These are phyloP conservation scores for Sphenopsis melanotis DNA, from an alignment of 2,797 vertebrate species.

Conservation along the genomic window DNA sequence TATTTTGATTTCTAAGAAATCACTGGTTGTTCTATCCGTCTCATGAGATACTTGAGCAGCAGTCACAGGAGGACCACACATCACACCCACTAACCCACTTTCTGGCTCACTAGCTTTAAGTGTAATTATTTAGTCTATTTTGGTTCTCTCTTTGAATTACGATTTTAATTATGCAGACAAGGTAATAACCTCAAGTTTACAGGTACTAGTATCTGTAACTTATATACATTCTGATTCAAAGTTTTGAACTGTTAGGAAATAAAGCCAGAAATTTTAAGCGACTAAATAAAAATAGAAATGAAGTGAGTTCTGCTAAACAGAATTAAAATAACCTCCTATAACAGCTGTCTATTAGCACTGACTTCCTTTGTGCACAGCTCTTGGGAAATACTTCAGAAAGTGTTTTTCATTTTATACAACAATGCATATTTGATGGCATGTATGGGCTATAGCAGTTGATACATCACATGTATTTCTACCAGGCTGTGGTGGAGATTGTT, in stretches of 20 bases:
- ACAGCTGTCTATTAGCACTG: neutral
- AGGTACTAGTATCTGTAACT: neutral
- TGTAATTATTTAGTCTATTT: neutral
- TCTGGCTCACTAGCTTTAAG: neutral
- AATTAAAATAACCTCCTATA: neutral
- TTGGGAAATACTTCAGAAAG: neutral
- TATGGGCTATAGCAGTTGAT: neutral
- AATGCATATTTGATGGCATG: neutral
- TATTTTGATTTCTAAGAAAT: neutral
- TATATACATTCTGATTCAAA: neutral
- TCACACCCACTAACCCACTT: neutral
- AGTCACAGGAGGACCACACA: neutral
- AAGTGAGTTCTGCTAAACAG: neutral
- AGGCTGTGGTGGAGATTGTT: neutral
- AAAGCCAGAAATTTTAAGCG: neutral
- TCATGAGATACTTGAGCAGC: neutral
- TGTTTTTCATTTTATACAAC: neutral
- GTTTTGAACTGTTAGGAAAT: neutral
- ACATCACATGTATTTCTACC: fast-evolving
- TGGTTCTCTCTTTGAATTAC: neutral
- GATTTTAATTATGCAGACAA: neutral
- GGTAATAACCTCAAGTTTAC: neutral
- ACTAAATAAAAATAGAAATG: neutral
- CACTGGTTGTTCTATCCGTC: neutral
- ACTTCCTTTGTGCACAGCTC: neutral